Evolutionary conservation across 2,797 vertebrate species (phyloP).

Genomic region (Pangasius sanitwongsei): DNA sequence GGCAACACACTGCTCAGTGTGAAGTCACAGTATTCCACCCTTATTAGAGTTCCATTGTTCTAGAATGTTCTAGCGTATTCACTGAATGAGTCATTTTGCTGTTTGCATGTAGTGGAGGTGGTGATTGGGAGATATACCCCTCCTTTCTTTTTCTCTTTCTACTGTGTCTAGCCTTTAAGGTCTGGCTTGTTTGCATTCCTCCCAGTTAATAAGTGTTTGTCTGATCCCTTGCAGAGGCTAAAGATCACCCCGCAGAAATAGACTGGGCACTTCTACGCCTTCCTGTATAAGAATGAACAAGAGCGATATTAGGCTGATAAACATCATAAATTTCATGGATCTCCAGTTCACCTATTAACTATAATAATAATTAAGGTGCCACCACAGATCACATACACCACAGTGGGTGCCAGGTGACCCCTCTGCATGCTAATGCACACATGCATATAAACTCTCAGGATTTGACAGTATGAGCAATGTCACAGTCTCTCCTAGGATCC

Average conservation of each 20-base stretch:
- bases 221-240: slow-evolving; percentile 66
- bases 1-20: not conserved
- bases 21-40: slow-evolving; percentile 44
- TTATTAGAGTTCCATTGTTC: slow-evolving; percentile 55
- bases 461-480: not conserved
- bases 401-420: not conserved
- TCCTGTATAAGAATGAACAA: slow-evolving; percentile 54
- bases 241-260: slow-evolving; percentile 66
- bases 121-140: slow-evolving; percentile 20
- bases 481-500: not conserved
- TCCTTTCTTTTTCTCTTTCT: slow-evolving; percentile 47
- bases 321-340: slow-evolving; percentile 57
- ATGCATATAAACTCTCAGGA: too few species aligned
- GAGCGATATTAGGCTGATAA: slow-evolving; percentile 28
- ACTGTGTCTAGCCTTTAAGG: slow-evolving; percentile 57
- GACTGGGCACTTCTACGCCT: slow-evolving; percentile 34
- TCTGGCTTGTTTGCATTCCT: slow-evolving; percentile 75
- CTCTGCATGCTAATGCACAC: not conserved
- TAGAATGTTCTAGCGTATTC: slow-evolving; percentile 59
- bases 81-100: slow-evolving; percentile 54
- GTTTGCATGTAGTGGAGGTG: slow-evolving; percentile 35
- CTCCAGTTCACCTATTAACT: not conserved
- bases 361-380: not conserved
- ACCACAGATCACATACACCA: not conserved
- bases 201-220: slow-evolving; percentile 79